Conservation (phyloP, 2,797 vertebrate genomes). For the Karalla daura region DNA sequence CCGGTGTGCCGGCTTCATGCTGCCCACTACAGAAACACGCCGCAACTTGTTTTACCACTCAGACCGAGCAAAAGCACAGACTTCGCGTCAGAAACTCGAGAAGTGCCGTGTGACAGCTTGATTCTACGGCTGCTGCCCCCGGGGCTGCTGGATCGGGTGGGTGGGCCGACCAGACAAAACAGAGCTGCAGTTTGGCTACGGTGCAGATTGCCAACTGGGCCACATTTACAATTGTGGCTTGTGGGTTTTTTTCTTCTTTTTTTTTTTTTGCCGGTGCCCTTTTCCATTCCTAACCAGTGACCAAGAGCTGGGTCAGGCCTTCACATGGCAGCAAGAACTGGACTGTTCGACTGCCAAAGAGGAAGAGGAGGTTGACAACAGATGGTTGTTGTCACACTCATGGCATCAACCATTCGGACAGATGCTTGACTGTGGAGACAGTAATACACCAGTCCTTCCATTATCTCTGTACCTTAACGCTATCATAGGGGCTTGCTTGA, state of each 20-base stretch:
- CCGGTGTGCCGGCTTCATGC: background rate
- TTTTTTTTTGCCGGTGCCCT: background rate
- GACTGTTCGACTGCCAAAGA: background rate
- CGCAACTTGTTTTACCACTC: constrained; percentile 12
- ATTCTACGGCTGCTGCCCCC: background rate
- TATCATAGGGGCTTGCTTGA: too few species aligned
- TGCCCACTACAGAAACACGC: constrained; percentile 1
- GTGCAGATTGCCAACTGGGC: background rate
- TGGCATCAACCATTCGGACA: background rate
- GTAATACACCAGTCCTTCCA: too few species aligned
- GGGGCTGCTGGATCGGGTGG: background rate
- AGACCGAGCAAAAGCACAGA: background rate
- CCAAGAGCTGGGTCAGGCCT: background rate
- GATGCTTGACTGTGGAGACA: background rate
- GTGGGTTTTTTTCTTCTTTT: background rate
- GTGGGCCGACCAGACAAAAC: constrained; percentile 8
- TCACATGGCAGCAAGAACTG: background rate
- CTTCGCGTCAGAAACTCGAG: constrained; percentile 4
- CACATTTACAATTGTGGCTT: background rate
- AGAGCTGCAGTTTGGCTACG: constrained; percentile 6
- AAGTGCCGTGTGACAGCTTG: background rate
- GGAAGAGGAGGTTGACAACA: background rate
- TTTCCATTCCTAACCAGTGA: background rate
- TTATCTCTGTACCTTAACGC: too few species aligned
- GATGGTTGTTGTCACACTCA: background rate